Conservation (phyloP, 1,140 invertebrate species). For the Nephila pilipes region DNA sequence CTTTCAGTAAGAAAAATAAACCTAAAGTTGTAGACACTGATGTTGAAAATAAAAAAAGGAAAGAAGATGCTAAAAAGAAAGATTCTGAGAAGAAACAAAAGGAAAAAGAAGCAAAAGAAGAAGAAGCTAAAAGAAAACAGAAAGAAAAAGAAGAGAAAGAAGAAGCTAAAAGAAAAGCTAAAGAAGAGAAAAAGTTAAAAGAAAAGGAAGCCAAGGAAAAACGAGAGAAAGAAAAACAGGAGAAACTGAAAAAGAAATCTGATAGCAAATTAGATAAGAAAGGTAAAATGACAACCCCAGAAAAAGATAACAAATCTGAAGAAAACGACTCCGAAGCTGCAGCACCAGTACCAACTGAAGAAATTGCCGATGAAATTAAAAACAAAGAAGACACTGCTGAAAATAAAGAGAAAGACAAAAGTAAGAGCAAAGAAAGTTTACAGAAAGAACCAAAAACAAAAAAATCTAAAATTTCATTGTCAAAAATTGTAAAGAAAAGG, state of each 20-base stretch:
- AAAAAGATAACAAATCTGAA: constrained; percentile 46
- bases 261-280: constrained; percentile 73
- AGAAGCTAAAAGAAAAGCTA: constrained; percentile 70
- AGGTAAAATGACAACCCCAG: constrained; percentile 37
- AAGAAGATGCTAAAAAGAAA: constrained; percentile 71
- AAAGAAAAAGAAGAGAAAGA: constrained; percentile 76
- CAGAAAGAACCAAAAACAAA: constrained; percentile 77
- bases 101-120: constrained; percentile 78
- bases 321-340: constrained; percentile 24
- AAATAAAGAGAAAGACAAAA: constrained; percentile 80
- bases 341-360: background rate
- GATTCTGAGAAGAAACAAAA: constrained; percentile 77
- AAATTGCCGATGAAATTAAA: constrained; percentile 15
- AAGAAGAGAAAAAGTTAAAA: constrained; percentile 77
- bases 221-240: constrained; percentile 66
- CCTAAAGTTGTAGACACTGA: constrained; percentile 32
- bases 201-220: constrained; percentile 77
- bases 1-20: constrained; percentile 60
- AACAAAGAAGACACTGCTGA: constrained; percentile 40
- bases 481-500: constrained; percentile 58
- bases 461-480: constrained; percentile 72
- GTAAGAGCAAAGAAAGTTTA: constrained; percentile 79
- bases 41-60: constrained; percentile 8
- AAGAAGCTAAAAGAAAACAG: constrained; percentile 78
- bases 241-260: constrained; percentile 72